phyloP scores from a whole-genome alignment of 2,113 vertebrate genomes.

The Bostrychus sinensis region DNA sequence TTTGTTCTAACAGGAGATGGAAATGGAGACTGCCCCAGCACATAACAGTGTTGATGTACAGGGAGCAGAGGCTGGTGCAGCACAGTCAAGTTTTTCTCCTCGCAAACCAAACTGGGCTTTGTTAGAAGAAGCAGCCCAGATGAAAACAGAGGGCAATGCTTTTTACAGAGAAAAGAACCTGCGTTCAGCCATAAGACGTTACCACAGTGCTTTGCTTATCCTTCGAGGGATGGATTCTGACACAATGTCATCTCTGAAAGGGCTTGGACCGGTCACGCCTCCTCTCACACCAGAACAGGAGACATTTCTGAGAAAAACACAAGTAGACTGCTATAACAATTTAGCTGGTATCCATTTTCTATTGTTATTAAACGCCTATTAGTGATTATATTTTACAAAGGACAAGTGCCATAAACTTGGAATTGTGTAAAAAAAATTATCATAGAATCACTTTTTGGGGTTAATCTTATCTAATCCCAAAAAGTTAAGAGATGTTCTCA shows the following conservation, averaged over 20 bases:
- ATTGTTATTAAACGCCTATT: too few species aligned
- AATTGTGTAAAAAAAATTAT: too few species aligned
- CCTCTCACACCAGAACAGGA: slow-evolving; percentile 80
- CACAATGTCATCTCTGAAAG: slow-evolving; percentile 74
- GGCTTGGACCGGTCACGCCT: slow-evolving; percentile 72
- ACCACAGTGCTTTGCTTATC: slow-evolving; percentile 87
- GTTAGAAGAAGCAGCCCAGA: slow-evolving; percentile 79
- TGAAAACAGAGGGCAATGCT: slow-evolving; percentile 86
- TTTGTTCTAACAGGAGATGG: slow-evolving; percentile 19
- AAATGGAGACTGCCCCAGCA: slow-evolving; percentile 57
- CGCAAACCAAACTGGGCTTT: slow-evolving; percentile 60
- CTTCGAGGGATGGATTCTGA: slow-evolving; percentile 84
- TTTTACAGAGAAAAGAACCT: slow-evolving; percentile 84
- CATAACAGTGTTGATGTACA: slow-evolving; percentile 17
- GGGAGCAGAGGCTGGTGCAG: slow-evolving; percentile 24
- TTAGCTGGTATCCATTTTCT: slow-evolving; percentile 82
- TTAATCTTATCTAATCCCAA: too few species aligned
- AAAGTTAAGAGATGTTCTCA: too few species aligned
- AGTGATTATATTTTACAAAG: too few species aligned
- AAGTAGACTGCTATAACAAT: slow-evolving; percentile 93
- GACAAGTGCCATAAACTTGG: too few species aligned
- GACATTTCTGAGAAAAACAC: slow-evolving; percentile 76
- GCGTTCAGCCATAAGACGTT: slow-evolving; percentile 86
- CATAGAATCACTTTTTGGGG: too few species aligned
- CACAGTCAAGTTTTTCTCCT: slow-evolving; percentile 15